These are phyloP conservation scores for Torymus texanus DNA, from an alignment of 2,888 invertebrate species.

Conservation along the genomic window DNA sequence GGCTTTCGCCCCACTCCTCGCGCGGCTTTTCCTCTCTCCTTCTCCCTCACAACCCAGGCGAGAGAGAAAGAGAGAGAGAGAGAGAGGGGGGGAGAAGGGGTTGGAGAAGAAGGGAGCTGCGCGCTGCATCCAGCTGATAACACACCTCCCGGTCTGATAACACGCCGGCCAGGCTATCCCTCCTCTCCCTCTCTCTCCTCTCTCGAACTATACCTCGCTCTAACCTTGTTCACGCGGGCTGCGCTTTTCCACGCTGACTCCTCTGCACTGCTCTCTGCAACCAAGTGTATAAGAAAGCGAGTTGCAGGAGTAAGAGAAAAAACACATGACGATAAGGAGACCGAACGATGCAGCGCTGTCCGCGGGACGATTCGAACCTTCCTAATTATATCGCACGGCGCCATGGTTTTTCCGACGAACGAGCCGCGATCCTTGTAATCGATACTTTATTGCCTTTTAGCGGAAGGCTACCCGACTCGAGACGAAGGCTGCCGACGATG, in stretches of 20 bases:
- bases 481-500: neutral
- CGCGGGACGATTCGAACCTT: conserved; percentile 15
- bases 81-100: conserved; percentile 47
- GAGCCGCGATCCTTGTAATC: conserved; percentile 16
- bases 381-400: conserved; percentile 48
- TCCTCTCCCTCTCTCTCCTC: conserved; percentile 27
- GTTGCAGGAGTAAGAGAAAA: neutral
- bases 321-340: conserved; percentile 34
- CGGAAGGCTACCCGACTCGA: neutral
- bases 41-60: neutral
- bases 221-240: conserved; percentile 12
- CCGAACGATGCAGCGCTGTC: conserved; percentile 8
- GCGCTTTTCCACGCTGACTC: conserved; percentile 49
- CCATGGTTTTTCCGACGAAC: conserved; percentile 33
- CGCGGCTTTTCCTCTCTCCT: conserved; percentile 9
- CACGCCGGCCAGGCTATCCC: conserved; percentile 72
- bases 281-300: too few relatives aligned
- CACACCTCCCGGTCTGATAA: conserved; percentile 71
- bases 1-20: conserved; percentile 45
- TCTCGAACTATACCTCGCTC: conserved; percentile 5
- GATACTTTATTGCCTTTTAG: conserved; percentile 45
- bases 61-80: conserved; percentile 47
- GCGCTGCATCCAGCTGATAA: conserved; percentile 74
- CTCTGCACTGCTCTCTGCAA: neutral
- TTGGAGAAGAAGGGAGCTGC: conserved; percentile 62